Conservation (phyloP, 2,888 invertebrate species). For the Syrphus vitripennis region DNA sequence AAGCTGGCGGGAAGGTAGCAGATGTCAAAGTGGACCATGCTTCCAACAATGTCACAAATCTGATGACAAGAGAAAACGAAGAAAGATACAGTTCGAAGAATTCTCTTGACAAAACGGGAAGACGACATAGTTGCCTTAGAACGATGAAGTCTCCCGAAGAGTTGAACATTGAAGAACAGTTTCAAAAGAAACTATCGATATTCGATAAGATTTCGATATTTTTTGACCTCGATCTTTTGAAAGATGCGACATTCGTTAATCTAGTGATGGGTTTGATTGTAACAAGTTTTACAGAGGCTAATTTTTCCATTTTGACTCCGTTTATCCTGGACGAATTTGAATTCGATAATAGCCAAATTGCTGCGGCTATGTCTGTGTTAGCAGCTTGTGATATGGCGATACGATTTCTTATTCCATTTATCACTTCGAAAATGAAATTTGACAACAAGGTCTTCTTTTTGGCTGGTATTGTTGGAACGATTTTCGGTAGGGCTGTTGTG, state of each 20-base stretch:
- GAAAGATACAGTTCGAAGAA: slow-evolving; percentile 78
- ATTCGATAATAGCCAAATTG: slow-evolving; percentile 82
- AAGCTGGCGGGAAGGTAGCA: slow-evolving; percentile 62
- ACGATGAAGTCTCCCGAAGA: slow-evolving; percentile 22
- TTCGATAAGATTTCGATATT: slow-evolving; percentile 84
- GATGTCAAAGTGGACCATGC: slow-evolving; percentile 83
- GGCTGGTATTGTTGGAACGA: slow-evolving; percentile 86
- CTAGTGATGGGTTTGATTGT: slow-evolving; percentile 87
- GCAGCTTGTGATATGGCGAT: slow-evolving; percentile 86
- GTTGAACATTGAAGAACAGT: slow-evolving; percentile 76
- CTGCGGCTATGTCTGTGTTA: slow-evolving; percentile 87
- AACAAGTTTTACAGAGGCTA: slow-evolving; percentile 87
- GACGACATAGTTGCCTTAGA: slow-evolving; percentile 41
- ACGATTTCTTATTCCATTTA: slow-evolving; percentile 86
- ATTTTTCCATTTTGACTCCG: slow-evolving; percentile 89
- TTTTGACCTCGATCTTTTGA: slow-evolving; percentile 87
- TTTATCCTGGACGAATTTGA: slow-evolving; percentile 87
- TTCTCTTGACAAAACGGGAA: slow-evolving; percentile 73
- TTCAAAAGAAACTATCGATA: slow-evolving; percentile 81
- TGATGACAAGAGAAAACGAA: slow-evolving; percentile 82
- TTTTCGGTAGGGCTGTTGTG: slow-evolving; percentile 83
- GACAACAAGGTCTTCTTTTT: slow-evolving; percentile 87
- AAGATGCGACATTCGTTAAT: slow-evolving; percentile 87
- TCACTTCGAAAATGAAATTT: slow-evolving; percentile 86
- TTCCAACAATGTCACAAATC: slow-evolving; percentile 85